Conservation (phyloP, 2,888 invertebrate genomes). For the Cerastis leucographa region DNA sequence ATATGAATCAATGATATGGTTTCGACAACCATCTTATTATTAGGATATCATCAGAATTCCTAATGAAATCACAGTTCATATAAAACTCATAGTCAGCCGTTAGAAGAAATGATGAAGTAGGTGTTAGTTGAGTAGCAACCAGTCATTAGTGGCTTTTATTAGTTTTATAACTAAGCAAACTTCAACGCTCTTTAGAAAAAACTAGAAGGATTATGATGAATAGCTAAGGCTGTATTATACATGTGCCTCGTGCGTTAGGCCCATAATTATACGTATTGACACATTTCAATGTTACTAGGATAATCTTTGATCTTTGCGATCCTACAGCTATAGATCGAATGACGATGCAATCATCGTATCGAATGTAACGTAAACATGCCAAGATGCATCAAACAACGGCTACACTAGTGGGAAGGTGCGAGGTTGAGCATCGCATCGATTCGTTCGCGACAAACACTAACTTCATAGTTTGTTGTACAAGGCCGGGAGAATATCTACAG, state of each 20-base stretch:
- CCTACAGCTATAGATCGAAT: slow-evolving; percentile 38
- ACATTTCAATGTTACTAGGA: slow-evolving; percentile 42
- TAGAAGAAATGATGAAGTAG: slow-evolving; percentile 4
- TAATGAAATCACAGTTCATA: neutral
- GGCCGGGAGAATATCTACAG: slow-evolving; percentile 51
- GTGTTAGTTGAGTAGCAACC: slow-evolving; percentile 22
- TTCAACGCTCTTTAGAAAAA: slow-evolving; percentile 17
- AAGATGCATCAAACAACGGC: slow-evolving; percentile 59
- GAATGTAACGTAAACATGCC: slow-evolving; percentile 57
- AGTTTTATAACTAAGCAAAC: slow-evolving; percentile 5
- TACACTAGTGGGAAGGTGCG: slow-evolving; percentile 47
- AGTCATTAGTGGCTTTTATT: neutral
- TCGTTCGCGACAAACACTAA: slow-evolving; percentile 33
- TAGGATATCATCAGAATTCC: neutral
- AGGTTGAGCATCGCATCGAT: slow-evolving; percentile 45
- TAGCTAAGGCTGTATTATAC: slow-evolving; percentile 9
- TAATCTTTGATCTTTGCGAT: slow-evolving; percentile 54
- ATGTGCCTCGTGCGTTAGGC: slow-evolving; percentile 2
- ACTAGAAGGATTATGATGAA: slow-evolving; percentile 9
- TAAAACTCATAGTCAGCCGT: neutral
- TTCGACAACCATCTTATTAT: neutral
- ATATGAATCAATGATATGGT: neutral
- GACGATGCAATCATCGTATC: slow-evolving; percentile 49
- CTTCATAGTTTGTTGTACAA: slow-evolving; percentile 53
- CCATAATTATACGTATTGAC: slow-evolving; percentile 33